Percentiles rank a stretch among this genome's conserved stretches.
phyloP scores from a whole-genome alignment of 2,113 vertebrate species.

The Arenaria interpres region DNA sequence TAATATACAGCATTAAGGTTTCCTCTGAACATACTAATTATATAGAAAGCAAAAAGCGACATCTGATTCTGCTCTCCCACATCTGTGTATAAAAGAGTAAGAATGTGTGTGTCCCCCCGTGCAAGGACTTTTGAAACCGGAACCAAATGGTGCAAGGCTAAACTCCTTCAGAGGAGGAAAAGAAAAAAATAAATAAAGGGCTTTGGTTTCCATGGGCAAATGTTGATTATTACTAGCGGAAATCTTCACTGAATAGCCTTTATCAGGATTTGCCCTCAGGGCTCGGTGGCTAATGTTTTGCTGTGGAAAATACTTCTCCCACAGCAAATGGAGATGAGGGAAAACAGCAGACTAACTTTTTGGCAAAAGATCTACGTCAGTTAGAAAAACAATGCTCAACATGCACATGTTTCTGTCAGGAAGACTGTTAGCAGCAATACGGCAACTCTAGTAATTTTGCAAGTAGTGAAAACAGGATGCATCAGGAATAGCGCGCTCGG shows the following conservation, averaged over 20 bases:
- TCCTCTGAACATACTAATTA: background rate
- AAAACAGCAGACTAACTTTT: slow-evolving; percentile 6
- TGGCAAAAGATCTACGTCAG: background rate
- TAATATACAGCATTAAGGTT: background rate
- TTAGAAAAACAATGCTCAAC: background rate
- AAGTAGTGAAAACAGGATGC: background rate
- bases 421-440: background rate
- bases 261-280: background rate
- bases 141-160: background rate
- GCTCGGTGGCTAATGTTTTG: background rate
- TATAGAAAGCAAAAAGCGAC: background rate
- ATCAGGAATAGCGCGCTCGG: background rate
- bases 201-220: background rate
- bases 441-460: background rate
- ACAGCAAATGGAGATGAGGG: background rate
- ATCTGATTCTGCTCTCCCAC: background rate
- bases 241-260: background rate
- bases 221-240: background rate
- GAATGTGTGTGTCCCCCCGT: background rate
- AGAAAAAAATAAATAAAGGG: background rate
- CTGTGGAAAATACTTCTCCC: slow-evolving; percentile 41
- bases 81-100: background rate
- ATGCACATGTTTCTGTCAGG: background rate
- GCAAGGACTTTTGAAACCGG: background rate
- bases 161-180: background rate